Conservation (phyloP, 2,888 invertebrate genomes). For the Rhopalosiphum nymphaeae region DNA sequence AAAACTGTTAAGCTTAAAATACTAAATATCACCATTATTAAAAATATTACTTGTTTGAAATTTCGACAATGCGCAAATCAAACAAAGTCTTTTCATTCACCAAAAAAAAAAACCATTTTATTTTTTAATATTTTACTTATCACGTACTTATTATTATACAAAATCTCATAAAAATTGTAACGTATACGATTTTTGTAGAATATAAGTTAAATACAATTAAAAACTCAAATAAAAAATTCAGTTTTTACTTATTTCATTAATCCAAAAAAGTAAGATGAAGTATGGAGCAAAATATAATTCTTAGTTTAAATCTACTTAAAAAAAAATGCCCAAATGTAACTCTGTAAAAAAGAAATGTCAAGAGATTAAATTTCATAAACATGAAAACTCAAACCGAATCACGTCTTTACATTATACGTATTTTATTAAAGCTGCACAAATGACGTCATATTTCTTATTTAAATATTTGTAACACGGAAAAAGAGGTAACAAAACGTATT, state of each 20-base stretch:
- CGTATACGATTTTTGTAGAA: not conserved
- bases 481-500: slow-evolving; percentile 28
- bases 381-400: slow-evolving; percentile 52
- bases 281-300: not conserved
- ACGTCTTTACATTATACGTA: slow-evolving; percentile 34
- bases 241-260: not conserved
- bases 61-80: not conserved
- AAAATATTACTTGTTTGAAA: not conserved
- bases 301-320: slow-evolving; percentile 10
- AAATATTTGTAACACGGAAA: slow-evolving; percentile 25
- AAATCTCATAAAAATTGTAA: not conserved
- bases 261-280: not conserved
- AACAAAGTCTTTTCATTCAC: not conserved
- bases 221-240: slow-evolving; percentile 1
- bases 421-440: slow-evolving; percentile 13
- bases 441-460: slow-evolving; percentile 44
- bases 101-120: not conserved
- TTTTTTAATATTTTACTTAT: not conserved
- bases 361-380: slow-evolving; percentile 48
- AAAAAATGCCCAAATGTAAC: slow-evolving; percentile 23
- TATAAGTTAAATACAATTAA: not conserved
- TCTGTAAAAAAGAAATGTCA: slow-evolving; percentile 29
- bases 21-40: not conserved
- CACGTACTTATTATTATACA: not conserved
- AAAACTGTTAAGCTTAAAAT: not conserved